A percentile compares a stretch with the other conserved stretches of the same genome.
Conservation (phyloP, 2,113 vertebrate species). For the Channa argus region DNA sequence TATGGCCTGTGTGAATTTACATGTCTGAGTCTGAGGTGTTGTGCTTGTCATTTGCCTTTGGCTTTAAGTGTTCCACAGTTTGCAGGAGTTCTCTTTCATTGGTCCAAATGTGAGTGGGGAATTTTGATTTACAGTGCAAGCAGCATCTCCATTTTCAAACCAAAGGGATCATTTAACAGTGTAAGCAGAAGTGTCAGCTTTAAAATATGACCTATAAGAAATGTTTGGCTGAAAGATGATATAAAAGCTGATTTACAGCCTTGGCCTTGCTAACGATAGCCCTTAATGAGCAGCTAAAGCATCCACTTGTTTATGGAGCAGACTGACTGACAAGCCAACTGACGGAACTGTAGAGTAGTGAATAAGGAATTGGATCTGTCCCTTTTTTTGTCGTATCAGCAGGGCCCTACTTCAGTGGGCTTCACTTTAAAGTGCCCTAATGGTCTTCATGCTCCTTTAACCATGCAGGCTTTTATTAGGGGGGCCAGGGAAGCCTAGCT, state of each 20-base stretch:
- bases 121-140: conserved; percentile 52
- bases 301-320: conserved; percentile 76
- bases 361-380: conserved; percentile 77
- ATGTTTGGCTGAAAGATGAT: conserved; percentile 86
- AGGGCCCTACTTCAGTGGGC: conserved; percentile 62
- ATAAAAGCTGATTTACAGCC: conserved; percentile 82
- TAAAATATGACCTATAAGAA: conserved; percentile 90
- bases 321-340: conserved; percentile 67
- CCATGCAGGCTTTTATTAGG: conserved; percentile 76
- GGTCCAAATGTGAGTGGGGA: conserved; percentile 40
- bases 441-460: conserved; percentile 80
- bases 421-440: conserved; percentile 84
- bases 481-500: conserved; percentile 78
- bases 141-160: conserved; percentile 49
- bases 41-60: conserved; percentile 32
- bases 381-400: conserved; percentile 65
- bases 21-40: conserved; percentile 9
- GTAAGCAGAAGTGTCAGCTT: conserved; percentile 47
- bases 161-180: conserved; percentile 66
- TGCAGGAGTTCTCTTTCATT: conserved; percentile 39
- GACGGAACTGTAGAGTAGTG: conserved; percentile 65
- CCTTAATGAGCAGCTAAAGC: conserved; percentile 73
- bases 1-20: conserved; percentile 45
- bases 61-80: conserved; percentile 35
- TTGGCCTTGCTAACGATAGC: conserved; percentile 65